Evolutionary conservation across 2,888 invertebrate species (phyloP), one percentile per base, ranked within the genome.

Genomic region (Sphecodes monilicornis): DNA sequence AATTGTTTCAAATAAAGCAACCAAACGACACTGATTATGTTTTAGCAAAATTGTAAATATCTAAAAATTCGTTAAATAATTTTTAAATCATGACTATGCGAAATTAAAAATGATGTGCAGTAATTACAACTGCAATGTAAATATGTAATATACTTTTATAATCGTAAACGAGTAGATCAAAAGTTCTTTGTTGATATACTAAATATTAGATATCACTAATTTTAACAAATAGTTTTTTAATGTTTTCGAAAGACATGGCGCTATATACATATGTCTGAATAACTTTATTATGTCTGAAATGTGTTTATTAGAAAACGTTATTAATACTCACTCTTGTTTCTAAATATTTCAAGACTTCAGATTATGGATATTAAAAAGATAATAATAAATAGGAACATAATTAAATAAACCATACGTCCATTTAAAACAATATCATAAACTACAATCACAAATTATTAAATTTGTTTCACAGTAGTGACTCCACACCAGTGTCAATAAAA

Each of bases 171-270:
- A 74, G 76, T 68, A 71, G 70, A 39, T 81, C 39, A 64, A 70
- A 74, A 32, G 26, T 64, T 86, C 85, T 76, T 78, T 36, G 80
- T 64, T 73, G 76, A 86, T 82, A 76, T 70, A 78, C 71, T 85
- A 54, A 74, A 76, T 76, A 81, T 82, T 82, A 54, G 66, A 77
- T 86, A 76, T 71, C 66, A 70, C 76, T 66, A 82, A 85, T 79
- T 86, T 78, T 70, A 66, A 74, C 60, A 36, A 54, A 86, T 80
- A 82, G 50, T 60, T 72, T 66, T 69, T 75, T 76, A 74, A 36
- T 76, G 36, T 76, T 73, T 84, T 85, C 79, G 82, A 86, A 88
- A 89, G 82, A 88, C 87, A 81, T 89, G 89, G 87, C 89, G 86
- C 86, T 88, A 88, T 88, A 57, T 87, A 89, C 78, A 89, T 66